Evolutionary conservation across 2,113 vertebrate genomes (phyloP).

Genomic region (Mus spicilegus): DNA sequence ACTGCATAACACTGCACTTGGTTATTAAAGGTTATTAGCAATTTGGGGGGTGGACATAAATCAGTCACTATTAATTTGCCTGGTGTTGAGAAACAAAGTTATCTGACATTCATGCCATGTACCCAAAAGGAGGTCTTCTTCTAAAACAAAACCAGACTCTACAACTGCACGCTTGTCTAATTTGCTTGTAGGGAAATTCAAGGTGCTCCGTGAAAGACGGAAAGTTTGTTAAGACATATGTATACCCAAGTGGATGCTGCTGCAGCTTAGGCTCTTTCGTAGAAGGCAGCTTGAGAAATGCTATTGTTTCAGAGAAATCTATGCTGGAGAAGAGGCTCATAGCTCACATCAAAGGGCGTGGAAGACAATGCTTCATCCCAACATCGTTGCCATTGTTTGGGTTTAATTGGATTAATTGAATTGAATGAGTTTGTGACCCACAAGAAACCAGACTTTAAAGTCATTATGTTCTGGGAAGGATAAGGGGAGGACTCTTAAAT

Average conservation of each 20-base stretch:
- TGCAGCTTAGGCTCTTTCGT: not conserved
- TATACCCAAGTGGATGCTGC: not conserved
- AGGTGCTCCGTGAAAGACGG: not conserved
- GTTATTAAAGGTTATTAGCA: conserved; percentile 68
- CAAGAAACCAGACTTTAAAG: conserved; percentile 65
- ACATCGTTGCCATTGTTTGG: conserved; percentile 43
- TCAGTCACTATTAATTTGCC: conserved; percentile 59
- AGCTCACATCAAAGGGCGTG: conserved; percentile 53
- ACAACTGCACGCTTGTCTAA: conserved; percentile 48
- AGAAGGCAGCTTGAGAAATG: conserved; percentile 22
- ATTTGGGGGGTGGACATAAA: not conserved
- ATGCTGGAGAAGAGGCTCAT: not conserved
- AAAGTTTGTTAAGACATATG: conserved; percentile 54
- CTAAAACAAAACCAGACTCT: conserved; percentile 44
- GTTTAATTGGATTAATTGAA: conserved; percentile 71
- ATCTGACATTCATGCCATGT: conserved; percentile 39
- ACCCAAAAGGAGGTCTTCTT: conserved; percentile 25
- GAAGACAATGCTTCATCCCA: conserved; percentile 49
- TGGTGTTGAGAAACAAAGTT: conserved; percentile 66
- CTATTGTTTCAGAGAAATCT: conserved; percentile 51
- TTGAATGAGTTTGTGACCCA: conserved; percentile 69
- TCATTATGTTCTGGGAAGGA: conserved; percentile 47
- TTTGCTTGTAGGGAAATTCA: conserved; percentile 9
- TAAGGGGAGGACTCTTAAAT: not conserved
- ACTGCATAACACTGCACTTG: conserved; percentile 21